Percentiles rank a stretch among this genome's conserved stretches.
Evolutionary conservation across 2,888 invertebrate species (phyloP).

Genomic region (Ophion ventricosus): DNA sequence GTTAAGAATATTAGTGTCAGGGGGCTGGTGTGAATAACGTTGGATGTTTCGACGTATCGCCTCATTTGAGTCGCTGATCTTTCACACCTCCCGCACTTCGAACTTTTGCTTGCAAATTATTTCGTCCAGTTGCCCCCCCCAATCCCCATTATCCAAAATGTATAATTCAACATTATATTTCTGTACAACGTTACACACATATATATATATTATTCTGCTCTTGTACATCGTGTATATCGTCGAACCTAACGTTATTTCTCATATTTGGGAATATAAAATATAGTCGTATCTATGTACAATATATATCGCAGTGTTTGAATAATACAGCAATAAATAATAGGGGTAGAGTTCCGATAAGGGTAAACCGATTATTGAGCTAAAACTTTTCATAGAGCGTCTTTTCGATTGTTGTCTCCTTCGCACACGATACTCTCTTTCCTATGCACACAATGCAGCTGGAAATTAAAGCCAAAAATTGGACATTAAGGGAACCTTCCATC

Average conservation of each 20-base stretch:
- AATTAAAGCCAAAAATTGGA: no score
- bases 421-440: no score
- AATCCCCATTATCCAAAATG: background rate
- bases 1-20: no score
- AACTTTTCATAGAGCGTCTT: background rate
- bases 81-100: no score
- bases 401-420: no score
- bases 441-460: no score
- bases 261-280: constrained; percentile 21
- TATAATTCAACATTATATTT: background rate
- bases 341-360: background rate
- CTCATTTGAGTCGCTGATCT: no score
- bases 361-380: no score
- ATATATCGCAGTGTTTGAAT: constrained; percentile 43
- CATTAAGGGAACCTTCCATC: no score
- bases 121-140: no score
- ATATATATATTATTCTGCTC: background rate
- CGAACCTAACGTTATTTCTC: constrained; percentile 7
- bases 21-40: background rate
- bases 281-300: constrained; percentile 51
- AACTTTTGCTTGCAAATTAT: no score
- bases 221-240: background rate
- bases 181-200: background rate
- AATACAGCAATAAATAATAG: constrained; percentile 48
- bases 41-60: no score